Evolutionary conservation across 2,113 vertebrate genomes (phyloP).

Genomic region (Leptobrachium ailaonicum): DNA sequence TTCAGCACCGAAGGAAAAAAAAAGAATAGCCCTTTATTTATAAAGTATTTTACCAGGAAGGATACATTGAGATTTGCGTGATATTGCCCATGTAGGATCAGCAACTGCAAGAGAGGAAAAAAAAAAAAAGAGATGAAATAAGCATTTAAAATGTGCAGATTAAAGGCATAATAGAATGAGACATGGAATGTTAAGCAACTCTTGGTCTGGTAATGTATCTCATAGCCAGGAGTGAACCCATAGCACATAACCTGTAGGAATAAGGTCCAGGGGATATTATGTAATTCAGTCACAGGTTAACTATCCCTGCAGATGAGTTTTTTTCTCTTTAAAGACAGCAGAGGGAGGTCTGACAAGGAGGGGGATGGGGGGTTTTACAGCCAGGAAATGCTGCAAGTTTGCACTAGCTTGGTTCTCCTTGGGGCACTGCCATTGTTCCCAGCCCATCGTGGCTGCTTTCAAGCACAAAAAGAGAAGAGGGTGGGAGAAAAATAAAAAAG

Average conservation of each 20-base stretch:
- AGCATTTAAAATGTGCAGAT: too few relatives aligned
- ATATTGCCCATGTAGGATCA: too few relatives aligned
- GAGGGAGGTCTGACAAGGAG: constrained; percentile 26
- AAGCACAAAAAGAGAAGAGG: constrained; percentile 19
- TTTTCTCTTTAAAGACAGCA: constrained; percentile 1
- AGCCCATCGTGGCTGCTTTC: constrained; percentile 18
- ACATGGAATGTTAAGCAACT: too few relatives aligned
- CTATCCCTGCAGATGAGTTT: constrained; percentile 10
- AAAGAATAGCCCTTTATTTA: too few relatives aligned
- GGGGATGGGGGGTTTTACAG: constrained; percentile 10
- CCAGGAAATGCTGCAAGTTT: constrained; percentile 45
- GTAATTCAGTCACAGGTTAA: constrained; percentile 9
- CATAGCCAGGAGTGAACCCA: too few relatives aligned
- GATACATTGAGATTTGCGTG: too few relatives aligned
- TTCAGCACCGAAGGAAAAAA: too few relatives aligned
- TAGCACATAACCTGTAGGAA: not conserved
- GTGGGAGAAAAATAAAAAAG: not conserved
- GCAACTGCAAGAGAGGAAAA: too few relatives aligned
- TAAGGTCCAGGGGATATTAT: constrained; percentile 2
- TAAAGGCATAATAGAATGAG: too few relatives aligned
- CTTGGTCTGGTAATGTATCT: too few relatives aligned
- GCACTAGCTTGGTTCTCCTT: constrained; percentile 39
- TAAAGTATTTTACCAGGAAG: too few relatives aligned
- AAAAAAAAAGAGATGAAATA: too few relatives aligned
- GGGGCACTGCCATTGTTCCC: constrained; percentile 39